These are phyloP conservation scores for Drosophila birchii DNA, from an alignment of 2,888 invertebrate genomes.

Conservation along the genomic window DNA sequence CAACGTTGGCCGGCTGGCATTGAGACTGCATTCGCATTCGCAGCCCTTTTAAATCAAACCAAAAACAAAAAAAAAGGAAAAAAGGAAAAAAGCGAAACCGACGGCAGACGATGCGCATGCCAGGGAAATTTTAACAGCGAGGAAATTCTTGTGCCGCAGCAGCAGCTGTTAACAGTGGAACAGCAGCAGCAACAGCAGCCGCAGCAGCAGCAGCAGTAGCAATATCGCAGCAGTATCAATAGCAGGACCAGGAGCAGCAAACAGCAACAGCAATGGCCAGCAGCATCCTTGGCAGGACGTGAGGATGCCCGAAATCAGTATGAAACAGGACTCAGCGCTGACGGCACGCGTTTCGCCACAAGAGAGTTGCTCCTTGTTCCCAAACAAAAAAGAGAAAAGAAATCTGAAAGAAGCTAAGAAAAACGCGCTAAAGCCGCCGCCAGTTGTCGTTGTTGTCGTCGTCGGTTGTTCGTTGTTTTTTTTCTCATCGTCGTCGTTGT, in stretches of 20 bases:
- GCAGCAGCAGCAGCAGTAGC: slow-evolving; percentile 20
- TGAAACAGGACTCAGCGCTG: slow-evolving; percentile 80
- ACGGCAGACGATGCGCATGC: slow-evolving; percentile 65
- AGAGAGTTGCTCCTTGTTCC: slow-evolving; percentile 42
- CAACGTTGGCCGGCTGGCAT: slow-evolving; percentile 33
- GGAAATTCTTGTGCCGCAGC: slow-evolving; percentile 72
- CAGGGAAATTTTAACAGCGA: slow-evolving; percentile 76
- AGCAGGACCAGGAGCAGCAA: slow-evolving; percentile 37
- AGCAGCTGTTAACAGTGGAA: slow-evolving; percentile 23
- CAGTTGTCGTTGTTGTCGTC: slow-evolving; percentile 30
- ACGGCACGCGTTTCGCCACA: slow-evolving; percentile 78
- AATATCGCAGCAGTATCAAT: slow-evolving; percentile 34
- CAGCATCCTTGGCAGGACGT: slow-evolving; percentile 51
- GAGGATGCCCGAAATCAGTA: slow-evolving; percentile 53
- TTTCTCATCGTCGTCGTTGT: background rate
- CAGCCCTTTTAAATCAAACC: slow-evolving; percentile 1
- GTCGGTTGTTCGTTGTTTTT: slow-evolving; percentile 27
- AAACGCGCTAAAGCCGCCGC: slow-evolving; percentile 44
- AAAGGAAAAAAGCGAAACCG: slow-evolving; percentile 2
- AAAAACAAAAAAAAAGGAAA: background rate
- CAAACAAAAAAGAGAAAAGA: slow-evolving; percentile 3
- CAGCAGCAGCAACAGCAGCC: slow-evolving; percentile 19
- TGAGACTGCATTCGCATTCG: slow-evolving; percentile 32
- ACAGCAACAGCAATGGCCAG: slow-evolving; percentile 35
- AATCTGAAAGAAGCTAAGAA: slow-evolving; percentile 33